These are phyloP conservation scores for Sandelia bainsii DNA, from an alignment of 2,797 vertebrate species.

Conservation along the genomic window DNA sequence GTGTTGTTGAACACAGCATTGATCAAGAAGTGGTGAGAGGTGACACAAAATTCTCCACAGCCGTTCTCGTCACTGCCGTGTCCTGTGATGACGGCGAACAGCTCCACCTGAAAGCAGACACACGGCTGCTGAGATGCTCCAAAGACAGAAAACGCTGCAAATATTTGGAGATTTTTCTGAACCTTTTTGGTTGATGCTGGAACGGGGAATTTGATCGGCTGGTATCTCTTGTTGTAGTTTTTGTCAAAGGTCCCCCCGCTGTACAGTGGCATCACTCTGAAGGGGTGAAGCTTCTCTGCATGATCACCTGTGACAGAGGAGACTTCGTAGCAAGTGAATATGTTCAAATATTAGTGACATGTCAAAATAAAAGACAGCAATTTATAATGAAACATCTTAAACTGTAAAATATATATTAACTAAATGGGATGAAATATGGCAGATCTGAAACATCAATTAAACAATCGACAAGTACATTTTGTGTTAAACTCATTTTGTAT, in stretches of 20 bases:
- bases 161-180: rapidly evolving
- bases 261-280: slow-evolving; percentile 76
- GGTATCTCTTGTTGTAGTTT: slow-evolving; percentile 82
- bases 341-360: background rate
- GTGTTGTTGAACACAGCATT: slow-evolving; percentile 81
- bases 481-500: no score
- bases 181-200: slow-evolving; percentile 82
- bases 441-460: no score
- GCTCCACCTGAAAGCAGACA: slow-evolving; percentile 80
- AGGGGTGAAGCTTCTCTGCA: slow-evolving; percentile 66
- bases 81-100: slow-evolving; percentile 85
- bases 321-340: background rate
- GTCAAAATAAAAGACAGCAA: no score
- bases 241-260: slow-evolving; percentile 83
- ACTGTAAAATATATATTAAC: no score
- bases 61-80: slow-evolving; percentile 85
- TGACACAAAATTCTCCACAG: slow-evolving; percentile 87
- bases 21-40: slow-evolving; percentile 85
- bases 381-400: no score
- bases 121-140: background rate
- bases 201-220: slow-evolving; percentile 75
- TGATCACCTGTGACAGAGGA: slow-evolving; percentile 44
- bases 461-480: no score
- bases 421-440: no score
- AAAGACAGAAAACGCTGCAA: background rate